Evolutionary conservation across 2,113 vertebrate species (phyloP), one percentile per base, ranked within the genome.

Genomic region (Cariama cristata): DNA sequence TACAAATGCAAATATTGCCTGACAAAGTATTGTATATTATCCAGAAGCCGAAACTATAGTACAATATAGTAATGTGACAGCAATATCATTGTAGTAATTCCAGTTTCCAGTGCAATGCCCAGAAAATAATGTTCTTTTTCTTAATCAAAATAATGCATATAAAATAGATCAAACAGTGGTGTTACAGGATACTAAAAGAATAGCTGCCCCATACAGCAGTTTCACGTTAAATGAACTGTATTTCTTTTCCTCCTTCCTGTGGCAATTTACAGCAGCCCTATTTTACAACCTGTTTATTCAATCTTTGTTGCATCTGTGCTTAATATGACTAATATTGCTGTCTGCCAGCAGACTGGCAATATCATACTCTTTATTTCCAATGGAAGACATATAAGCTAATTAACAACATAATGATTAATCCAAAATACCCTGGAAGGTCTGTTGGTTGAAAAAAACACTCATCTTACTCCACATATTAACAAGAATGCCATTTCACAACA

Each of bases 281-380:
- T 75, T 93, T 95, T 82, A 44, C 45, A 86, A 81, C 56, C 63
- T 84, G n/a, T 56, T 95, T 88, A 60, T 91, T 93, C 69, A 66
- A 66, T 97, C 90, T 97, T 93, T 83, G 63, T 93, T 93, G 72
- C 93, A 97, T 96, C 81, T 94, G 74, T 97, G 92, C 83, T 94
- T 94, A 79, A 58, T 93, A 71, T 96, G 88, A 93, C 91, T 96
- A 93, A 96, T 71, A 81, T 23, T 82, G 40, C 74, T 92, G 87
- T 91, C 91, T 89, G 79, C 81, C 47, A 67, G 92, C 67, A 89
- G 72, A 93, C 15, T 95, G 73, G 72, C 93, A 95, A 75, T 86
- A 83, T 92, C 42, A 42, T 60, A 73, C 47, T 91, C 76, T 96
- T 97, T 97, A 86, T 96, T 81, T 85, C 89, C 73, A 96, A 40